These are phyloP conservation scores for Microtus agrestis DNA, from an alignment of 2,797 vertebrate species.

Conservation along the genomic window DNA sequence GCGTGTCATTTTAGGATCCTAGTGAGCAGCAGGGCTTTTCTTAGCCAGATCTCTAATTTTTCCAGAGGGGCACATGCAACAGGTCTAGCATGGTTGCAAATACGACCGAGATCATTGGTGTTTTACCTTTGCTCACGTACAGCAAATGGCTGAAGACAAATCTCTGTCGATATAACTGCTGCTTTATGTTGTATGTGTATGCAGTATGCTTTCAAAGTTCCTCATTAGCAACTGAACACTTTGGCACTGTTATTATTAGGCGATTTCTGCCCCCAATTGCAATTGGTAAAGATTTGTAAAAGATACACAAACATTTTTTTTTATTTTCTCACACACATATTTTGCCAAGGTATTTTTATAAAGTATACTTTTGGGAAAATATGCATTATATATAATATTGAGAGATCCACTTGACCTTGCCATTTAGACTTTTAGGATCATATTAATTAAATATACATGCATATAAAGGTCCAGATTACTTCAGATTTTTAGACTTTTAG, in stretches of 20 bases:
- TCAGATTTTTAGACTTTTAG: conserved; percentile 14
- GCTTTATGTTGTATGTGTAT: not conserved
- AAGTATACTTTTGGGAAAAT: conserved; percentile 27
- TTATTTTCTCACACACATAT: conserved; percentile 39
- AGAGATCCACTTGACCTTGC: conserved; percentile 4
- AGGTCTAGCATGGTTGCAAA: conserved; percentile 67
- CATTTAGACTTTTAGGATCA: conserved; percentile 54
- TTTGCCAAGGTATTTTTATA: conserved; percentile 49
- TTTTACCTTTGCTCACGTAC: conserved; percentile 48
- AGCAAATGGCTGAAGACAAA: not conserved
- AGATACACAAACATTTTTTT: not conserved
- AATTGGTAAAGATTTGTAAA: not conserved
- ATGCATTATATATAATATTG: not conserved
- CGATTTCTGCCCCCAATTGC: not conserved
- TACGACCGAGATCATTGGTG: conserved; percentile 45
- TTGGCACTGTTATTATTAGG: not conserved
- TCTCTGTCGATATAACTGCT: not conserved
- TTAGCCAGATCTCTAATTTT: conserved; percentile 40
- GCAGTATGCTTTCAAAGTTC: not conserved
- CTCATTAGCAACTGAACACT: not conserved
- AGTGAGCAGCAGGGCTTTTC: not conserved
- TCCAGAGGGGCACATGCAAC: conserved; percentile 67
- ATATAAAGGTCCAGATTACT: not conserved
- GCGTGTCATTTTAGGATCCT: conserved; percentile 15
- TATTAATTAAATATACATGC: not conserved